phyloP scores from a whole-genome alignment of 2,888 invertebrate genomes.

The Pollenia griseotomentosa region DNA sequence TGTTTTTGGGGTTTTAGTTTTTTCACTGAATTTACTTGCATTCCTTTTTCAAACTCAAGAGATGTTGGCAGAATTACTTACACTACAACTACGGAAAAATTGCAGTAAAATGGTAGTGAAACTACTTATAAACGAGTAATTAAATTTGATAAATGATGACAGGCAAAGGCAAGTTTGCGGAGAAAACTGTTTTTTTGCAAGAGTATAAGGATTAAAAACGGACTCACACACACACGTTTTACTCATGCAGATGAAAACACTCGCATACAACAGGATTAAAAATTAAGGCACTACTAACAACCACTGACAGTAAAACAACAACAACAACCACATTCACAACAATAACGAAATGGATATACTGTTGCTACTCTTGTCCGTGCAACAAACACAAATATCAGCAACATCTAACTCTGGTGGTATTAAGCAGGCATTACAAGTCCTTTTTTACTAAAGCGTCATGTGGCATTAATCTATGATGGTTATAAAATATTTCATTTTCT shows the following conservation, averaged over 20 bases:
- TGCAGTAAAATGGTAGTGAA: slow-evolving; percentile 42
- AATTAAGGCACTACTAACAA: slow-evolving; percentile 54
- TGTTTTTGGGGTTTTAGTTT: slow-evolving; percentile 3
- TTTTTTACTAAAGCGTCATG: slow-evolving; percentile 55
- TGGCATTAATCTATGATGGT: slow-evolving; percentile 61
- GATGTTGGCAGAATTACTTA: slow-evolving; percentile 51
- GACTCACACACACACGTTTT: slow-evolving; percentile 7
- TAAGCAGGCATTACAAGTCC: slow-evolving; percentile 40
- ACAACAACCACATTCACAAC: not conserved
- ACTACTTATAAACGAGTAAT: slow-evolving; percentile 74
- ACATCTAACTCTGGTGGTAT: slow-evolving; percentile 2
- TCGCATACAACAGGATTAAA: slow-evolving; percentile 52
- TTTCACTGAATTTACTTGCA: not conserved
- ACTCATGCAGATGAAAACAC: not conserved
- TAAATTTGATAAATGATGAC: slow-evolving; percentile 75
- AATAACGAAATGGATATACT: not conserved
- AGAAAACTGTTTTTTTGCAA: slow-evolving; percentile 22
- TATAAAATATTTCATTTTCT: slow-evolving; percentile 49
- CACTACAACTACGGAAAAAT: slow-evolving; percentile 18
- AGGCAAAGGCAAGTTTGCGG: slow-evolving; percentile 60
- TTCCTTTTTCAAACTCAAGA: slow-evolving; percentile 34
- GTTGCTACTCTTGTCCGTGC: slow-evolving; percentile 7
- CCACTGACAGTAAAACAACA: slow-evolving; percentile 18
- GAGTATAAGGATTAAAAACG: slow-evolving; percentile 53
- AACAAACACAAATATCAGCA: slow-evolving; percentile 4